A percentile compares a stretch with the other conserved stretches of the same genome.
Conservation (phyloP, 1,140 invertebrate species). For the Macrocentrus cingulum region DNA sequence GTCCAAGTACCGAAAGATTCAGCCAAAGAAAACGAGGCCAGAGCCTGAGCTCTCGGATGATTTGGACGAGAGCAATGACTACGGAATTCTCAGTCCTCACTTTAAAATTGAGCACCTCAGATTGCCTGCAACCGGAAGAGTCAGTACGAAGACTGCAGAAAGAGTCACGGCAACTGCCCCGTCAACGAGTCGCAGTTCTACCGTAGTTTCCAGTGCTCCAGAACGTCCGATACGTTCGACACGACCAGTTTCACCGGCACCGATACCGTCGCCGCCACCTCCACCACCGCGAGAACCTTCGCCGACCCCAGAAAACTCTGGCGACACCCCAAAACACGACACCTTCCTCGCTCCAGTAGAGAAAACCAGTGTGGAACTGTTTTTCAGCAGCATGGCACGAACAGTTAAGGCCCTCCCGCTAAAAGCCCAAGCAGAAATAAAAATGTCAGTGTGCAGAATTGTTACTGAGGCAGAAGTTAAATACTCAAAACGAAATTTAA, state of each 20-base stretch:
- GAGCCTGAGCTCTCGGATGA: slow-evolving; percentile 13
- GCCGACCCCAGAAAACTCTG: no score
- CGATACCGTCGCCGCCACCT: not conserved
- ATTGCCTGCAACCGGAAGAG: slow-evolving; percentile 5
- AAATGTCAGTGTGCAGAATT: slow-evolving; percentile 52
- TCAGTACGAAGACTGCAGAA: no score
- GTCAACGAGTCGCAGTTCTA: no score
- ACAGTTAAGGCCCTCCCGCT: slow-evolving; percentile 49
- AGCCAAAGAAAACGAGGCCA: slow-evolving; percentile 38
- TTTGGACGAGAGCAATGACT: slow-evolving; percentile 2
- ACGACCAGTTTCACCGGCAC: no score
- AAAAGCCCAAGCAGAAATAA: slow-evolving; percentile 49
- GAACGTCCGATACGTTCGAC: no score
- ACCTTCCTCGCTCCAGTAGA: not conserved
- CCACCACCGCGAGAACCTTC: no score
- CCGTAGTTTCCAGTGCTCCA: no score
- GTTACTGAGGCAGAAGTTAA: slow-evolving; percentile 49
- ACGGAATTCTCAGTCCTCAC: slow-evolving; percentile 22
- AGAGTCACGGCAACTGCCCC: no score
- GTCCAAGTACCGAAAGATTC: slow-evolving; percentile 49
- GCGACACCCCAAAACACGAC: not conserved
- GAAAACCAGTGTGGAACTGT: slow-evolving; percentile 47
- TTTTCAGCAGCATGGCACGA: slow-evolving; percentile 52
- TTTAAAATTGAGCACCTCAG: slow-evolving; percentile 10
- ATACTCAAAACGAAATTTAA: slow-evolving; percentile 31